A percentile compares a stretch with the other conserved stretches of the same genome.
These are phyloP conservation scores for Epinephelus cyanopodus DNA, from an alignment of 2,113 vertebrate genomes.

Conservation along the genomic window DNA sequence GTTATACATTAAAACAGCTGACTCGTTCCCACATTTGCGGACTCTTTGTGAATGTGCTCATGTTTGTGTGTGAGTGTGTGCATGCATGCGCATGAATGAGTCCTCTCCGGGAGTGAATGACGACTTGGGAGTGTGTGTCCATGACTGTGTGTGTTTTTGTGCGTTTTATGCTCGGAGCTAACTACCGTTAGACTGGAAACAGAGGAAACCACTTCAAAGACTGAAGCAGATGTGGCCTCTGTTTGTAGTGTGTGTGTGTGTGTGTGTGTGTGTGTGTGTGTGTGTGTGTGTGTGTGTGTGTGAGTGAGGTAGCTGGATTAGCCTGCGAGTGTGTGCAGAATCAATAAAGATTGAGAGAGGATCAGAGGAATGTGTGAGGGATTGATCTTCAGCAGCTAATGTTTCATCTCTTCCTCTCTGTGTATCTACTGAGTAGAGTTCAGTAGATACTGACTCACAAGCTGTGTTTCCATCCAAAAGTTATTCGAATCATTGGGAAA, in stretches of 20 bases:
- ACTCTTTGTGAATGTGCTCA: background rate
- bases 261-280: conserved; percentile 13
- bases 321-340: conserved; percentile 60
- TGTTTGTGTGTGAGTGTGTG: background rate
- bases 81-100: conserved; percentile 1
- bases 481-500: no score
- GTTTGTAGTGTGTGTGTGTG: conserved; percentile 16
- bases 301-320: conserved; percentile 37
- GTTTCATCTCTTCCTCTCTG: conserved; percentile 14
- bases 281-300: conserved; percentile 25
- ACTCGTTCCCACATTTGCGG: conserved; percentile 45
- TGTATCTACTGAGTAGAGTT: background rate
- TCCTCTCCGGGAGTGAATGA: background rate
- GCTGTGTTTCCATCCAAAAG: no score
- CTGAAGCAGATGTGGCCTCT: conserved; percentile 27
- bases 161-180: conserved; percentile 12
- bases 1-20: conserved; percentile 53
- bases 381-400: conserved; percentile 56
- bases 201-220: conserved; percentile 64
- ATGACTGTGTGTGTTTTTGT: conserved; percentile 2
- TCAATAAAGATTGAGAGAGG: conserved; percentile 48
- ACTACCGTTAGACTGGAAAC: conserved; percentile 44
- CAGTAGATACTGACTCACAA: background rate
- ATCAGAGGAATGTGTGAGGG: conserved; percentile 62
- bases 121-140: conserved; percentile 2